Evolutionary conservation across 2,113 vertebrate species (phyloP), one percentile per base, ranked within the genome.

Genomic region (Pygoscelis antarcticus): DNA sequence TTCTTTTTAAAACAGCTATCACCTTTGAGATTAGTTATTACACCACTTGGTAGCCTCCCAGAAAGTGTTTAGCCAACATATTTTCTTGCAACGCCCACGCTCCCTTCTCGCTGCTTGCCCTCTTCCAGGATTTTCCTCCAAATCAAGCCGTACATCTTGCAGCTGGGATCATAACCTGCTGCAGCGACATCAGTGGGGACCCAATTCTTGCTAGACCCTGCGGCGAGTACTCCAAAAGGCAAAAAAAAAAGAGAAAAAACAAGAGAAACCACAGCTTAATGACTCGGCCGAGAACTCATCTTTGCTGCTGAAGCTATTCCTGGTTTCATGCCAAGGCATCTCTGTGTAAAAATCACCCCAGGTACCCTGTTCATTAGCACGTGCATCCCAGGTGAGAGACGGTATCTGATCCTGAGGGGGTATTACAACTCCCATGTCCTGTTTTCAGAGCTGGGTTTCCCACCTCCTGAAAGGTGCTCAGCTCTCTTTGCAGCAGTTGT

Each of bases 111-210:
- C 36, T 8, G 54, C 49, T 68, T 83, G 29, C 22, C 38, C 47
- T 34, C 22, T 72, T 61, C 55, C 90, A 69, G 75, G 72, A 52
- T 66, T 89, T 65, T 47, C 47, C 42, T 68, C n/a, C 80, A 34
- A 57, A 81, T 20, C 46, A 21, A 3, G 6, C 20, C 0, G 0
- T 21, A 30, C 27, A 11, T 34, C 34, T 60, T 13, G 1, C 49
- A 68, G n/a, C n/a, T 1, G 2, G n/a, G 62, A 89, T 74, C 90
- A 58, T 3, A 84, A 66, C 19, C 72, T n/a, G 64, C 60, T 82
- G 74, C 60, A 62, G 51, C 3, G 1, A 66, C 66, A 84, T 17
- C 94, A 30, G 10, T 4, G 7, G 72, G 68, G 51, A 75, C 62
- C 14, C 64, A 58, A 3, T 30, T 70, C 77, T 66, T 6, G 1